These are phyloP conservation scores for Aplysina aerophoba DNA, from an alignment of 37 sponge, comb jelly and placozoan genomes.

Conservation along the genomic window DNA sequence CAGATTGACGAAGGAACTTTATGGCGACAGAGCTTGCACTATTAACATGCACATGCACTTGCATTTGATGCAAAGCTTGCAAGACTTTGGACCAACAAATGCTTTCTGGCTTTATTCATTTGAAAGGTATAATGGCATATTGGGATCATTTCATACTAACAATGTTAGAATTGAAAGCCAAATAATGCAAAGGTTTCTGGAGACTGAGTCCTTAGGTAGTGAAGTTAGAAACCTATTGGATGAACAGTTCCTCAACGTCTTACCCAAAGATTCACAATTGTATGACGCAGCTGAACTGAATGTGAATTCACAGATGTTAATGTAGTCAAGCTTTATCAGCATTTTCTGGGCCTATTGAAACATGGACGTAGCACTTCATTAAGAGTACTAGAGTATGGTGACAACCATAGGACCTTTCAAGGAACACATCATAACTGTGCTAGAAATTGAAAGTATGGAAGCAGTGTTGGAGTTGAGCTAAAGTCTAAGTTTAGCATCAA, in stretches of 20 bases:
- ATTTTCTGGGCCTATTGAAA: conserved; percentile 14
- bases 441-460: conserved; percentile 6
- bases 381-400: not conserved
- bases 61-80: conserved; percentile 51
- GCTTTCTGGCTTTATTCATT: conserved; percentile 28
- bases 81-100: conserved; percentile 37
- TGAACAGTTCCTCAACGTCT: not conserved
- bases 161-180: not conserved
- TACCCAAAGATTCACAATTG: too few species aligned
- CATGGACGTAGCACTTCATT: not conserved
- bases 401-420: conserved; percentile 1
- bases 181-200: conserved; percentile 8
- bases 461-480: not conserved
- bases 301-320: too few species aligned
- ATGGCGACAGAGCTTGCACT: conserved; percentile 50
- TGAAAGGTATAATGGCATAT: conserved; percentile 25
- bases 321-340: not conserved
- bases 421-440: not conserved
- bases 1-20: conserved; percentile 32
- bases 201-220: not conserved
- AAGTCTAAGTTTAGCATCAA: not conserved
- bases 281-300: too few species aligned
- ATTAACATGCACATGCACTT: conserved; percentile 64
- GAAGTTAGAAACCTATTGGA: not conserved
- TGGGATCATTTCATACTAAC: conserved; percentile 19